Evolutionary conservation across 53 echinoderm and acorn worm genomes (phyloP).

Genomic region (Echinarachnius parma): DNA sequence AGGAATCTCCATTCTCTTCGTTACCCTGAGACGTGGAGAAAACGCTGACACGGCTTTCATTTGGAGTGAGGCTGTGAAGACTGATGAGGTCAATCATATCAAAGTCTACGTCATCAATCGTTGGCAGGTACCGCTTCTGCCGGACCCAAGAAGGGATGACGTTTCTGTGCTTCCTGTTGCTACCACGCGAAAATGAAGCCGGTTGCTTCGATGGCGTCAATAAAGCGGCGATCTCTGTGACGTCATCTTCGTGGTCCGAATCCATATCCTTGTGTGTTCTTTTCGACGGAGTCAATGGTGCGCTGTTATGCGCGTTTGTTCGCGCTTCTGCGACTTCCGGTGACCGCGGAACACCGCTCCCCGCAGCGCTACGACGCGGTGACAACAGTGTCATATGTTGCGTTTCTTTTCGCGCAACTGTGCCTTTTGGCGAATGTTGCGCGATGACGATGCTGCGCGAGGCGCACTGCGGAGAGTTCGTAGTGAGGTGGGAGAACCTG

Average conservation of each 20-base stretch:
- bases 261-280: no score
- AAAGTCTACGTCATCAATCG: conserved; percentile 65
- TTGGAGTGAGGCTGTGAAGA: conserved; percentile 39
- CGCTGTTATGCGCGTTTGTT: no score
- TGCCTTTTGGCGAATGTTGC: no score
- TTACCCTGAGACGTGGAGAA: neutral
- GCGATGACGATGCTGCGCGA: no score
- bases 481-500: conserved; percentile 19
- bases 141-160: conserved; percentile 59
- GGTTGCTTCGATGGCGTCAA: neutral
- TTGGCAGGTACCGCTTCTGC: conserved; percentile 59
- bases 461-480: neutral
- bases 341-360: no score
- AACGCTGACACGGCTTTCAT: neutral
- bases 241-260: neutral
- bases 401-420: no score
- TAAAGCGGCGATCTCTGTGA: no score
- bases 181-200: neutral
- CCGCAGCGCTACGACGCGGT: no score
- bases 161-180: neutral
- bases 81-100: conserved; percentile 71
- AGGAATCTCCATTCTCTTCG: neutral
- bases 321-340: no score
- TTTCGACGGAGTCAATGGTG: no score
- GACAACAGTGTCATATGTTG: no score